Evolutionary conservation across 2,888 invertebrate species (phyloP).

Genomic region (Archips xylosteana): DNA sequence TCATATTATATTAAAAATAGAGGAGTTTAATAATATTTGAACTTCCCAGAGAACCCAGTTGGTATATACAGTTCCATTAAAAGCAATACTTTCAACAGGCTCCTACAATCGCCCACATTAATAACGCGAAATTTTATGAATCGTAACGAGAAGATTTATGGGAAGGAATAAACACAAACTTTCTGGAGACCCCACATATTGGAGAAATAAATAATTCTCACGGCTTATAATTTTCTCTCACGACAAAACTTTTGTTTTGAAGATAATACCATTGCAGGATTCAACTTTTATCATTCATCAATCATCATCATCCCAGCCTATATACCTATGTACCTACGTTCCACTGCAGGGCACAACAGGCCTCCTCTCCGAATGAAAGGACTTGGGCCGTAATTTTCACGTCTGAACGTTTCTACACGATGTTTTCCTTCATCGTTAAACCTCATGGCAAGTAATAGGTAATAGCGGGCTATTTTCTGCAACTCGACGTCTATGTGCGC

Average conservation of each 20-base stretch:
- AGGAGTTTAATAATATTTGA: not conserved
- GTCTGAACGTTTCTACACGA: no score
- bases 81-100: conserved; percentile 36
- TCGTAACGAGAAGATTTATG: conserved; percentile 40
- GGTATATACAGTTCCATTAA: not conserved
- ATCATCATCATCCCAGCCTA: no score
- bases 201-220: conserved; percentile 39
- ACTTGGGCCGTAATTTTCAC: no score
- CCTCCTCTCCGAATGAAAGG: no score
- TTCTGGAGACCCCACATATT: conserved; percentile 31
- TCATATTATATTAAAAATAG: no score
- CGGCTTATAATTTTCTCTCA: conserved; percentile 32
- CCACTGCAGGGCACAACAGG: no score
- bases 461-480: no score
- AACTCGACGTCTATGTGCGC: no score
- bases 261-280: conserved; percentile 6
- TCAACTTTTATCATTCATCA: conserved; percentile 13
- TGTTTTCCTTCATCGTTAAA: no score
- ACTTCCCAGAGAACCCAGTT: not conserved
- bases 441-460: no score
- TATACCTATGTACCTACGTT: no score
- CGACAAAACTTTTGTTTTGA: conserved; percentile 26
- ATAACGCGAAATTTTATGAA: conserved; percentile 40
- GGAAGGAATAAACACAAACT: conserved; percentile 40
- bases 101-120: conserved; percentile 32